These are phyloP conservation scores for Elmis aenea DNA, from an alignment of 2,888 invertebrate species.

Conservation along the genomic window DNA sequence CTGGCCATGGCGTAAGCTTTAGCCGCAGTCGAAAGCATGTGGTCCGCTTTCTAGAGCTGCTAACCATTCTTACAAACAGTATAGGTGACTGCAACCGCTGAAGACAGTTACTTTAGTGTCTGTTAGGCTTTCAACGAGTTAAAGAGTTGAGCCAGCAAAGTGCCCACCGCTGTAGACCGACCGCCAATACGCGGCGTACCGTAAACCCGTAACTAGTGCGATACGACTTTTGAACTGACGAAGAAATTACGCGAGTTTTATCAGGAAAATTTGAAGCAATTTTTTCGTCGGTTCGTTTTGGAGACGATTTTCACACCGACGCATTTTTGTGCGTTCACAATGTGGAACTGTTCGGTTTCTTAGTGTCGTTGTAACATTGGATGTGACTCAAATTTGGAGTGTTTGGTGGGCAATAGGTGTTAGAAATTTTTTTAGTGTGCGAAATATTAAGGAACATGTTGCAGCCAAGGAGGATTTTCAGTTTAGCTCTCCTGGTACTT, in stretches of 20 bases:
- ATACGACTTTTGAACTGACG: no score
- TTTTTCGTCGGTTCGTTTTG: neutral
- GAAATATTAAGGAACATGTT: constrained; percentile 20
- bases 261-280: no score
- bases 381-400: no score
- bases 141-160: constrained; percentile 7
- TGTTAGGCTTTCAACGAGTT: constrained; percentile 22
- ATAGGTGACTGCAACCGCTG: constrained; percentile 23
- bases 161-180: neutral
- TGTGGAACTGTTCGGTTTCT: no score
- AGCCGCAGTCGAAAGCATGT: no score
- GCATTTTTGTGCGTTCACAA: no score
- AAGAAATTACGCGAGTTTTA: no score
- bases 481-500: constrained; percentile 18
- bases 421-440: neutral
- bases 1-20: no score
- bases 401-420: constrained; percentile 3
- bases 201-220: no score
- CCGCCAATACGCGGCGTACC: constrained; percentile 3
- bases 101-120: constrained; percentile 29
- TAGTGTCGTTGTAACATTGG: no score
- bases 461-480: constrained; percentile 22
- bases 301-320: no score
- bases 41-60: constrained; percentile 28
- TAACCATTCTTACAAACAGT: constrained; percentile 24